phyloP scores from a whole-genome alignment of 2,113 vertebrate genomes.

The Galemys pyrenaicus region DNA sequence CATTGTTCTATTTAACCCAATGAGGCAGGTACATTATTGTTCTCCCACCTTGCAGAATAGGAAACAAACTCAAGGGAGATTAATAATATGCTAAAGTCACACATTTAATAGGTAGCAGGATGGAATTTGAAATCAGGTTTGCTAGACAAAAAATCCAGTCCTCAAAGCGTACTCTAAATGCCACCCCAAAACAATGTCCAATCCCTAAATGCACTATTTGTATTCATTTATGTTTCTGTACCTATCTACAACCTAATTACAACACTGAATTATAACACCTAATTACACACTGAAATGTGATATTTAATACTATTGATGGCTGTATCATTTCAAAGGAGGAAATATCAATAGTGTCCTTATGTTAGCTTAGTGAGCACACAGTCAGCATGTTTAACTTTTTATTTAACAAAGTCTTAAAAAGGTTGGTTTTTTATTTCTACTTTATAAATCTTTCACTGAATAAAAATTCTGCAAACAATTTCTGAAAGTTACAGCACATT shows the following conservation, averaged over 20 bases:
- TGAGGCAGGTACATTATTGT: background rate
- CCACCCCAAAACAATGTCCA: background rate
- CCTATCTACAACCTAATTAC: background rate
- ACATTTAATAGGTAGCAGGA: background rate
- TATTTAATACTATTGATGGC: background rate
- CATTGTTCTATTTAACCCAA: background rate
- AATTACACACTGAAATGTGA: conserved; percentile 18
- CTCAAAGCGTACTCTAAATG: background rate
- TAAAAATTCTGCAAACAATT: background rate
- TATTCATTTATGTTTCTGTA: background rate
- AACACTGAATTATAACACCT: background rate
- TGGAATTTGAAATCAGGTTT: background rate
- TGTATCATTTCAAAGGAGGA: background rate
- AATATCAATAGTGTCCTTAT: background rate
- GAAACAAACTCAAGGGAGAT: background rate
- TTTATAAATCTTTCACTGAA: conserved; percentile 35
- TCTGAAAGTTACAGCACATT: background rate
- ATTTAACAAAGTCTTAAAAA: background rate
- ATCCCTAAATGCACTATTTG: background rate
- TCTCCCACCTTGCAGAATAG: background rate
- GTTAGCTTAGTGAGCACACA: conserved; percentile 6
- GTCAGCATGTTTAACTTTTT: background rate
- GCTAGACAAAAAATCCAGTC: background rate
- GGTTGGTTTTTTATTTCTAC: background rate
- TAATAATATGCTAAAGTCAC: background rate